phyloP scores from a whole-genome alignment of 2,888 invertebrate species.

The Catocala sponsa region DNA sequence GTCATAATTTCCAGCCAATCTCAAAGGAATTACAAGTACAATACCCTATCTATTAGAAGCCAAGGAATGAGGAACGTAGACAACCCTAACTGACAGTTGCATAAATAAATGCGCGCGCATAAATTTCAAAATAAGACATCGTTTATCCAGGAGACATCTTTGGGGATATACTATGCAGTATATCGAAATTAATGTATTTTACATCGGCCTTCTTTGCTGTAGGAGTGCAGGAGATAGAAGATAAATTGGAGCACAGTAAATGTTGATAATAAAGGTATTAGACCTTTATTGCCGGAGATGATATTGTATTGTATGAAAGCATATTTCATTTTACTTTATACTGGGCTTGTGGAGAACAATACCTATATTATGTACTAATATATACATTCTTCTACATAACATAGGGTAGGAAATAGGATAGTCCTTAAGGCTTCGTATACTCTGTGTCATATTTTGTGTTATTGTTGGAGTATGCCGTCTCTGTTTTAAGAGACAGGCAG shows the following conservation, averaged over 20 bases:
- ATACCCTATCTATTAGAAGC: slow-evolving; percentile 32
- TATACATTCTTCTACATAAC: no score
- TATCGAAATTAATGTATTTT: slow-evolving; percentile 32
- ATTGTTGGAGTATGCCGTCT: no score
- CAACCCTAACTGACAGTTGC: slow-evolving; percentile 55
- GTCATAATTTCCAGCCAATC: slow-evolving; percentile 12
- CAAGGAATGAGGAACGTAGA: slow-evolving; percentile 39
- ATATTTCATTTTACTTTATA: background rate
- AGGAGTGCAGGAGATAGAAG: slow-evolving; percentile 21
- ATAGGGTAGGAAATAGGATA: no score
- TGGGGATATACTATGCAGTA: slow-evolving; percentile 41
- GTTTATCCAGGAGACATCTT: slow-evolving; percentile 55
- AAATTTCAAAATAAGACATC: slow-evolving; percentile 76
- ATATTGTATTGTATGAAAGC: slow-evolving; percentile 20
- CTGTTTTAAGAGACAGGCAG: no score
- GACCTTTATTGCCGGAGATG: background rate
- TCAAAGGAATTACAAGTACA: slow-evolving; percentile 29
- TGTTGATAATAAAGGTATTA: background rate
- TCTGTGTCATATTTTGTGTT: no score
- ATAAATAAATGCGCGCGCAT: slow-evolving; percentile 66
- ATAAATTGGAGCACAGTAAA: background rate
- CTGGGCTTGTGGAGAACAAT: no score
- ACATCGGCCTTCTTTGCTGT: slow-evolving; percentile 23
- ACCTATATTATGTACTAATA: no score
- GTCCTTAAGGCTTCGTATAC: no score